These are phyloP conservation scores for Henricia sp. DNA, from an alignment of 53 echinoderm and acorn worm genomes.

Conservation along the genomic window DNA sequence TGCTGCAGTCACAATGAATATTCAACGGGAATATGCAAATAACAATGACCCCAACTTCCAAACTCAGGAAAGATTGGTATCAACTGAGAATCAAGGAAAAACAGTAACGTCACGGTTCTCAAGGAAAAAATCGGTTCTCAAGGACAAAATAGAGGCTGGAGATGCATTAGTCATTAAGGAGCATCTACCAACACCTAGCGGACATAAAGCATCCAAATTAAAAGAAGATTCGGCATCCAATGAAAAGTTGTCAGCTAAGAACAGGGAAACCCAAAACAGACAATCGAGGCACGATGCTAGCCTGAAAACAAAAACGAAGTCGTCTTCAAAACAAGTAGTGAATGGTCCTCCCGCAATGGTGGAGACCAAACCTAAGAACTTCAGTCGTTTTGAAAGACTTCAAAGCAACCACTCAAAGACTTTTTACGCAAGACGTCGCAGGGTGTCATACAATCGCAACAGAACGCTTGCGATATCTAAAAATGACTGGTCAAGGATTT, in stretches of 20 bases:
- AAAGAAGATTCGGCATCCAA: neutral
- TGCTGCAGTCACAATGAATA: neutral
- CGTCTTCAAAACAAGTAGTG: neutral
- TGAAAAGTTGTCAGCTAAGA: neutral
- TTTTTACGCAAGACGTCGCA: neutral
- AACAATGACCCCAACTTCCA: neutral
- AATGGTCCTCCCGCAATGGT: neutral
- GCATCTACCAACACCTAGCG: too few relatives aligned
- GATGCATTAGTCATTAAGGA: too few relatives aligned
- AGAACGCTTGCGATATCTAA: neutral
- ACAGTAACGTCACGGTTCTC: too few relatives aligned
- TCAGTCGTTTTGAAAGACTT: neutral
- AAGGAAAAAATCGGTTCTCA: neutral
- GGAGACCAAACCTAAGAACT: neutral
- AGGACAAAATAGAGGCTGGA: neutral
- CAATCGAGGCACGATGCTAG: neutral
- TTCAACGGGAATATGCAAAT: neutral
- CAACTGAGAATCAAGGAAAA: neutral
- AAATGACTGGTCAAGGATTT: neutral
- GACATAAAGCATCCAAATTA: neutral
- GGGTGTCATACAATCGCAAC: too few relatives aligned
- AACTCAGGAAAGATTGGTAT: neutral
- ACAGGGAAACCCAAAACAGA: neutral
- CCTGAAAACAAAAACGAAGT: neutral
- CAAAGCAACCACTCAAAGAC: neutral